A percentile compares a stretch with the other conserved stretches of the same genome.
Evolutionary conservation across 2,888 invertebrate species (phyloP).

Genomic region (Plebejus melissa): DNA sequence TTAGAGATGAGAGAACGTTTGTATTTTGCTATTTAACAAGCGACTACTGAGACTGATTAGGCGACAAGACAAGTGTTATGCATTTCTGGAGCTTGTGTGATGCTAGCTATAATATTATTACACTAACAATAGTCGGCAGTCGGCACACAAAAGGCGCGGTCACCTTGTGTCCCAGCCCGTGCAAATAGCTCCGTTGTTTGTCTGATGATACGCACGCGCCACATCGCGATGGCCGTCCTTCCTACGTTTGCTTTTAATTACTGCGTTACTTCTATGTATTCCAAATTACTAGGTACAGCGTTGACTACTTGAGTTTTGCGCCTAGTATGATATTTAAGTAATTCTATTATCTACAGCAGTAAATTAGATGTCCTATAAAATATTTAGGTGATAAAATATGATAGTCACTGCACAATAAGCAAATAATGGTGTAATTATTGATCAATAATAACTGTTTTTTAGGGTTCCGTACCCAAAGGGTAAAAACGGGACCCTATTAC

Average conservation of each 20-base stretch:
- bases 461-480: too few species aligned
- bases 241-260: conserved; percentile 18
- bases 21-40: not conserved
- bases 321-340: too few species aligned
- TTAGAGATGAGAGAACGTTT: not conserved
- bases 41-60: not conserved
- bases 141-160: conserved; percentile 49
- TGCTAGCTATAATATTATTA: conserved; percentile 19
- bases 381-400: too few species aligned
- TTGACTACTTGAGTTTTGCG: not conserved
- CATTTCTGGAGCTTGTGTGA: conserved; percentile 22
- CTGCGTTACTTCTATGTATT: not conserved
- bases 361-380: too few species aligned
- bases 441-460: not conserved
- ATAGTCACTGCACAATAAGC: too few species aligned
- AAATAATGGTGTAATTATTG: not conserved
- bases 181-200: conserved; percentile 41
- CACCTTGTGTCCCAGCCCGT: conserved; percentile 72
- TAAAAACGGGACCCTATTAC: too few species aligned
- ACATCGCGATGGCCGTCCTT: not conserved
- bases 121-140: conserved; percentile 29
- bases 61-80: conserved; percentile 10
- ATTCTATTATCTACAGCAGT: too few species aligned
- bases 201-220: not conserved
- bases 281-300: not conserved